These are phyloP conservation scores for Leptopterna dolabrata DNA, from an alignment of 2,888 invertebrate genomes.

Conservation along the genomic window DNA sequence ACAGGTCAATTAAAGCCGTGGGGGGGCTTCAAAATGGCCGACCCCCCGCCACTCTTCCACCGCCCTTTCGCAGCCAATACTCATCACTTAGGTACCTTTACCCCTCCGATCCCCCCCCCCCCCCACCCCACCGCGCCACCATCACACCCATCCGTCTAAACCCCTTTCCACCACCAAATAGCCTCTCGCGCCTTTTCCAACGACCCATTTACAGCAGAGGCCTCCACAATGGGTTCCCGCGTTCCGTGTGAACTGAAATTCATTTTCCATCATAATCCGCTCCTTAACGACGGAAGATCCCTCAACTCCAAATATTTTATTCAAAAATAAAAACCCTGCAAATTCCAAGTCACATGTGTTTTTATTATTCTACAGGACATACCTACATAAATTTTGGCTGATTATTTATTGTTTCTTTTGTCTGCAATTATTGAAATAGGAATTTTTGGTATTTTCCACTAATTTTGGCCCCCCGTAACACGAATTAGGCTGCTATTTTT, in stretches of 20 bases:
- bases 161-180: slow-evolving; percentile 5
- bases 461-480: no score
- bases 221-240: neutral
- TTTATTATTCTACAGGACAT: no score
- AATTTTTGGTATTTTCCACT: no score
- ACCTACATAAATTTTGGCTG: no score
- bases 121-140: no score
- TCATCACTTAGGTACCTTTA: slow-evolving; percentile 19
- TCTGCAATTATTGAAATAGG: no score
- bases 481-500: no score
- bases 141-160: no score
- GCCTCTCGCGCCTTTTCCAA: neutral
- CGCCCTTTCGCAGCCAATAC: no score
- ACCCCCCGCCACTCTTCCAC: slow-evolving; percentile 51
- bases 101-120: neutral
- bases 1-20: slow-evolving; percentile 59
- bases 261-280: neutral
- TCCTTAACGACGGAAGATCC: neutral
- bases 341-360: no score
- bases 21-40: slow-evolving; percentile 58
- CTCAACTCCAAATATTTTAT: neutral
- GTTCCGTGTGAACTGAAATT: neutral
- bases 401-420: no score
- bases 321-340: no score
- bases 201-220: neutral